Conservation (phyloP, 2,113 vertebrate species). For the Mobula hypostoma region DNA sequence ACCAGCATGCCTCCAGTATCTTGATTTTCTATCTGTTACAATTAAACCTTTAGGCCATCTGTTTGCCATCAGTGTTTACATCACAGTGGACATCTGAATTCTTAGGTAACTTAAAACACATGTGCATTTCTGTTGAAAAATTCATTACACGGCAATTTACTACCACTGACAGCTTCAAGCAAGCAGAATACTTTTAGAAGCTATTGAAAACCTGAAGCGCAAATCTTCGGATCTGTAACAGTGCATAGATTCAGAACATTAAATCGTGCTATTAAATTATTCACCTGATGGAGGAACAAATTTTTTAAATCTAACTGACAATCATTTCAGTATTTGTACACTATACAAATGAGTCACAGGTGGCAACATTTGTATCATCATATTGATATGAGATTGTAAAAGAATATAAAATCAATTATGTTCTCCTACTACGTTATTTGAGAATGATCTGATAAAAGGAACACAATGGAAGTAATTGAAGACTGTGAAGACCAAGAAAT, state of each 20-base stretch:
- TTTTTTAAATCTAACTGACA: background rate
- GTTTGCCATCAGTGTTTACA: constrained; percentile 69
- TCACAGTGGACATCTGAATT: constrained; percentile 56
- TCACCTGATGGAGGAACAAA: background rate
- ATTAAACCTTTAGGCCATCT: constrained; percentile 51
- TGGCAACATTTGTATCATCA: too few relatives aligned
- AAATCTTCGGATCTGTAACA: background rate
- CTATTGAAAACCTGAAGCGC: background rate
- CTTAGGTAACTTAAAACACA: constrained; percentile 73
- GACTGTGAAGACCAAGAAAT: background rate
- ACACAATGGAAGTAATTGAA: background rate
- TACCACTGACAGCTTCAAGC: constrained; percentile 51
- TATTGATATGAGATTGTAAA: background rate
- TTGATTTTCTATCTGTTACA: constrained; percentile 29
- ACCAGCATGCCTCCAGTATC: background rate
- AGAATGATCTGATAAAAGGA: background rate
- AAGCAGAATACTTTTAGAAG: constrained; percentile 13
- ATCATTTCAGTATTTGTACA: background rate
- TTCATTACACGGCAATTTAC: constrained; percentile 59
- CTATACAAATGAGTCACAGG: background rate
- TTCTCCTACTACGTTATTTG: background rate
- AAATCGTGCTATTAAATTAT: background rate
- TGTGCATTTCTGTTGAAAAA: constrained; percentile 61
- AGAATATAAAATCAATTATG: background rate
- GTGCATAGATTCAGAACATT: background rate